Conservation (phyloP, 1,140 invertebrate genomes). For the Portunus trituberculatus region DNA sequence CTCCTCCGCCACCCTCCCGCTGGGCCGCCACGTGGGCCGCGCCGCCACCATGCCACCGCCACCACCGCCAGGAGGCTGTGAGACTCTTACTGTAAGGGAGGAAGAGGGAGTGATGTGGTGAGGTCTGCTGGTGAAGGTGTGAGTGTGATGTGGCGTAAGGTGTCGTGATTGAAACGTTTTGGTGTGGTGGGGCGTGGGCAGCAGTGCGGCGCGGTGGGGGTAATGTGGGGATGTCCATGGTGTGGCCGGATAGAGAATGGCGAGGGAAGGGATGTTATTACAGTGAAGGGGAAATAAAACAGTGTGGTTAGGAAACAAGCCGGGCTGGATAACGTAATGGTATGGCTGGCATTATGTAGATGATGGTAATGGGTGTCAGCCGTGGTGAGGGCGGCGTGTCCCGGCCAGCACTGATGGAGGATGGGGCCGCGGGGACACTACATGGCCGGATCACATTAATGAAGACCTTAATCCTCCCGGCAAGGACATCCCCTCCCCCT, state of each 20-base stretch:
- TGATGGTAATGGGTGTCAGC: neutral
- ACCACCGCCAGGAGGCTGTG: neutral
- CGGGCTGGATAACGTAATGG: neutral
- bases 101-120: neutral
- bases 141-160: neutral
- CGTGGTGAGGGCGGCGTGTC: neutral
- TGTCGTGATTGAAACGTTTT: too few species aligned
- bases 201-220: neutral
- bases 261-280: neutral
- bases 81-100: neutral
- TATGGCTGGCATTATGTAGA: neutral
- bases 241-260: too few species aligned
- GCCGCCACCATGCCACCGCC: neutral
- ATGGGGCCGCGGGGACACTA: neutral
- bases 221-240: neutral
- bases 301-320: neutral
- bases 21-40: neutral
- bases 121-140: neutral
- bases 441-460: neutral
- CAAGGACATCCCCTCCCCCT: neutral
- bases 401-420: neutral
- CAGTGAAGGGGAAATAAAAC: neutral
- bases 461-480: constrained; percentile 31
- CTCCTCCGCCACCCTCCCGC: neutral
- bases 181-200: neutral